Base-by-base conservation (phyloP, 2,797 vertebrate genomes). In the Sebastes diploproa region DNA sequence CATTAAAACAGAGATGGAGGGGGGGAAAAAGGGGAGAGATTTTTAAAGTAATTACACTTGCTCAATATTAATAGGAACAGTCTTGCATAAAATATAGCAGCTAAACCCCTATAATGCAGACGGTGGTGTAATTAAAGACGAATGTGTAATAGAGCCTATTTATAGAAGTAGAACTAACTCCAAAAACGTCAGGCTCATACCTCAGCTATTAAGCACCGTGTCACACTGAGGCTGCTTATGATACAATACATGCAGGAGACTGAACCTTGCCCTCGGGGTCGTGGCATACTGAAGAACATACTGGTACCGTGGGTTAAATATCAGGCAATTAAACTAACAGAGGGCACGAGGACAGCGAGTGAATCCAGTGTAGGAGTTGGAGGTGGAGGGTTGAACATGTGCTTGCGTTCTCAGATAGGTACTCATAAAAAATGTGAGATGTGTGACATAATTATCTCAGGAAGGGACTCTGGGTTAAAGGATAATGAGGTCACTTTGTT, bases 1-100 rank as follows among this genome's bases (percentile, higher is more conserved):
- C 96, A 97, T 98, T 86, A 87, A 86, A 85, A 81, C 52, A 72
- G 96, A 96, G 95, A 97, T 95, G 95, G 96, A 97, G 13, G 38
- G 50, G 61, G 61, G 27, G 5, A 1, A 12, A 62, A 95, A 93
- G 94, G 96, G 96, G 93, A 96, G 96, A 96, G 95, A 96, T 95
- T 97, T 97, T 70, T 77, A 71, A 96, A 96, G 96, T 98, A 98
- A 99, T 98, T 98, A 97, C 96, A 97, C 96, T 97, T 97, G 94
- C 96, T 98, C 97, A 98, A 98, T 99, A 98, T 98, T 98, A 98
- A 98, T 97, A 97, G 94, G 95, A 97, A 97, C 93, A 95, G 96
- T 95, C 96, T 95, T 97, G 96, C 97, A 98, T 98, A 98, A 98
- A 98, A 98, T 97, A 97, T 97, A 95, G 96, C 95, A 92, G 97